Base-by-base conservation (phyloP, 2,888 invertebrate genomes). In the Sisyra terminalis region DNA sequence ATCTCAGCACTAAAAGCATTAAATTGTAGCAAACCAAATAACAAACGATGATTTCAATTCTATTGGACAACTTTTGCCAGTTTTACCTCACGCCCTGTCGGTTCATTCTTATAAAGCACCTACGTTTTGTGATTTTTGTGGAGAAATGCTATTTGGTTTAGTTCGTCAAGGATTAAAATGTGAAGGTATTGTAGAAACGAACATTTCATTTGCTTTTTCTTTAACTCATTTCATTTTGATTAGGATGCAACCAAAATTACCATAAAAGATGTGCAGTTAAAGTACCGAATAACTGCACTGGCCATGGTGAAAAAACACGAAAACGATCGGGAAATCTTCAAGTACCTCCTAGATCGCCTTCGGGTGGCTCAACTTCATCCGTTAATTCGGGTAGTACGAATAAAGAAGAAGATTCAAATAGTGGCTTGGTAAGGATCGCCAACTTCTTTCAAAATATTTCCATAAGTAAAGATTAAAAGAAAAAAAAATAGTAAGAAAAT, bases 51-150 rank as follows among this genome's bases (percentile, higher is more conserved):
- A 18, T 3, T 41, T 18, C 9, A 15, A 15, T 8, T 17, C 17
- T n/a, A 8, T 15, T 35, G 35, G 16, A 9, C 16, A 11, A 37
- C 11, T 11, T 37, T 66, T 77, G 55, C 75, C 78, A 46, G 69
- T 67, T 51, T 76, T 88, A 59, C 90, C 96, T 43, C 97, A 98
- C 69, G 79, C 88, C 50, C 75, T 98, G 44, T 78, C 82, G 51
- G 94, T 98, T 50, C 97, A 98, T 70, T 96, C 96, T 17, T 98
- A 97, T 69, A 96, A 94, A 71, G 85, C 89, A 51, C 98, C 98
- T 47, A 96, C 98, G 48, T 98, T 98, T 73, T 98, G 97, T 69
- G 97, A 98, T 73, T 96, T 94, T 69, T 98, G 98, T 66, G 97
- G 97, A 30, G 97, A 97, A 67, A 94, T 98, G 92, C 75, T 98